A percentile compares a stretch with the other conserved stretches of the same genome.
phyloP scores from a whole-genome alignment of 2,797 vertebrate genomes.

The Paedocypris micromegethes region DNA sequence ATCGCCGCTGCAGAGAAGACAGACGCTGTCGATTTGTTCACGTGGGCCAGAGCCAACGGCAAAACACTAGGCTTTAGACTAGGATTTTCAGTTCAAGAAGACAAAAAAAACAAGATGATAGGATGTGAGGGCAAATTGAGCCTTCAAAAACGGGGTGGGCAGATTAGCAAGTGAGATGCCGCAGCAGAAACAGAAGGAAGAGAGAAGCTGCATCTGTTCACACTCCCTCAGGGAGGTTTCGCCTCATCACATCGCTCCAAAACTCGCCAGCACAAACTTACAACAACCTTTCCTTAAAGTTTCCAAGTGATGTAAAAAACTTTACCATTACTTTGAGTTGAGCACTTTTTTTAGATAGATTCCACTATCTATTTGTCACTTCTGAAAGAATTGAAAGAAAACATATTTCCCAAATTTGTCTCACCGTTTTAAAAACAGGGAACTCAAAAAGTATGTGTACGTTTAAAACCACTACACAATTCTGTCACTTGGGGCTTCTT shows the following conservation, averaged over 20 bases:
- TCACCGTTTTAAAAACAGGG: too few species aligned
- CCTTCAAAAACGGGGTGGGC: conserved; percentile 56
- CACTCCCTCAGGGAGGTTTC: conserved; percentile 45
- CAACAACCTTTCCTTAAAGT: not conserved
- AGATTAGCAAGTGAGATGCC: conserved; percentile 9
- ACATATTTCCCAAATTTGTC: too few species aligned
- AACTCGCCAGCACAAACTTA: conserved; percentile 37
- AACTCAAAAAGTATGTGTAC: too few species aligned
- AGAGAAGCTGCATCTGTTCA: conserved; percentile 55
- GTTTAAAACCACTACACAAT: too few species aligned
- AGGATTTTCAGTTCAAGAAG: conserved; percentile 2
- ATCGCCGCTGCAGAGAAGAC: too few species aligned
- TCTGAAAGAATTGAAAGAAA: too few species aligned
- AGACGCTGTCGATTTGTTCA: not conserved
- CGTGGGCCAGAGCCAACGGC: not conserved
- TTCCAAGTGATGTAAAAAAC: too few species aligned
- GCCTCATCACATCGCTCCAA: conserved; percentile 36
- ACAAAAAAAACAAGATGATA: conserved; percentile 54
- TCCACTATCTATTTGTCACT: too few species aligned
- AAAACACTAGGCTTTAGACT: conserved; percentile 12
- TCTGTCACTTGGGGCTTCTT: too few species aligned
- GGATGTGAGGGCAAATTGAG: conserved; percentile 63
- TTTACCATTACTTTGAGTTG: too few species aligned
- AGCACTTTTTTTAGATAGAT: too few species aligned
- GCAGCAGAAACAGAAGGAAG: conserved; percentile 39